phyloP scores from a whole-genome alignment of 2,797 vertebrate species.

The Melanogrammus aeglefinus region DNA sequence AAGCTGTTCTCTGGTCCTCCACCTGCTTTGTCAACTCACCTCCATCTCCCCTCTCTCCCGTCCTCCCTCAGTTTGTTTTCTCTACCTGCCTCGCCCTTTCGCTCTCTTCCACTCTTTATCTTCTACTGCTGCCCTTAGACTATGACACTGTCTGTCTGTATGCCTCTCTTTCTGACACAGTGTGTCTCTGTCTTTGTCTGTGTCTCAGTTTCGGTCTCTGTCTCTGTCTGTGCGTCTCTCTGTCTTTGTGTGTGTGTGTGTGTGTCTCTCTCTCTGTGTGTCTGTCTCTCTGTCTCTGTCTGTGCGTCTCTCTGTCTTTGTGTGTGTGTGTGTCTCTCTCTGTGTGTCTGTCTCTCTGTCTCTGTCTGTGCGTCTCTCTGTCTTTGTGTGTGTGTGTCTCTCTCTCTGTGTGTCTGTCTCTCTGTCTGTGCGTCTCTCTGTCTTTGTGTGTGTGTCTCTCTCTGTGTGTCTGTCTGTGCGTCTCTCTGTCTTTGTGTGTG shows the following conservation, averaged over 20 bases:
- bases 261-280: too few relatives aligned
- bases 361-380: background rate
- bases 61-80: conserved; percentile 6
- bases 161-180: background rate
- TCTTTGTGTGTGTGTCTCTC: too few relatives aligned
- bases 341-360: background rate
- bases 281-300: too few relatives aligned
- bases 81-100: background rate
- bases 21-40: too few relatives aligned
- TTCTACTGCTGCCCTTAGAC: background rate
- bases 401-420: conserved; percentile 29
- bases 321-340: too few relatives aligned
- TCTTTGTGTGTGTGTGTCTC: background rate
- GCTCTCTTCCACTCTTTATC: background rate
- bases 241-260: too few relatives aligned
- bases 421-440: too few relatives aligned
- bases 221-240: conserved; percentile 2
- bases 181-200: background rate
- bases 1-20: too few relatives aligned
- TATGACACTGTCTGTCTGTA: background rate
- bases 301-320: too few relatives aligned
- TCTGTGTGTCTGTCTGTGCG: too few relatives aligned
- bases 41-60: too few relatives aligned
- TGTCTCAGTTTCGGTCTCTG: conserved; percentile 1
- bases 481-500: too few relatives aligned